Evolutionary conservation across 2,113 vertebrate species (phyloP).

Genomic region (Xenopus borealis): DNA sequence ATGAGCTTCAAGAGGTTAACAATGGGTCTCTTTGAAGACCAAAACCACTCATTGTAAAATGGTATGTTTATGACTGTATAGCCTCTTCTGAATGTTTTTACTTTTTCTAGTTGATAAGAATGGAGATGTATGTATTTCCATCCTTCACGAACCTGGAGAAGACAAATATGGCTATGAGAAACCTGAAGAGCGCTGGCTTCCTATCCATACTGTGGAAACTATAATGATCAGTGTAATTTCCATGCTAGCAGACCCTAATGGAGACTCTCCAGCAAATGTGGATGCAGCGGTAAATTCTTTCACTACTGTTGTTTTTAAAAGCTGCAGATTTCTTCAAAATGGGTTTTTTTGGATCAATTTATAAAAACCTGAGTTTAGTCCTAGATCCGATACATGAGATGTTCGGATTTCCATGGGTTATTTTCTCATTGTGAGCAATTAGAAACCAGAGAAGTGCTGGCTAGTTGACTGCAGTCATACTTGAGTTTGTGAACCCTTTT

Average conservation of each 20-base stretch:
- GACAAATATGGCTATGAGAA: conserved; percentile 99
- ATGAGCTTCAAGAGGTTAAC: too few relatives aligned
- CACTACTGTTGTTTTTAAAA: neutral
- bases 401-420: too few relatives aligned
- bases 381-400: too few relatives aligned
- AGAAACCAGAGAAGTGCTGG: too few relatives aligned
- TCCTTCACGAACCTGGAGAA: conserved; percentile 97
- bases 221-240: conserved; percentile 99
- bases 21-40: too few relatives aligned
- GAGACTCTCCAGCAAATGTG: conserved; percentile 96
- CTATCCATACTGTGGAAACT: conserved; percentile 98
- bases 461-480: too few relatives aligned
- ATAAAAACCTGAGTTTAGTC: too few relatives aligned
- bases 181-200: conserved; percentile 97
- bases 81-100: neutral
- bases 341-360: too few relatives aligned
- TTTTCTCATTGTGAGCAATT: too few relatives aligned
- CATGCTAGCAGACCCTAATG: conserved; percentile 98
- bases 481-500: too few relatives aligned
- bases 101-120: conserved; percentile 89
- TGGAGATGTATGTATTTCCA: conserved; percentile 98
- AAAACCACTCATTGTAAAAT: too few relatives aligned
- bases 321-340: neutral
- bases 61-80: too few relatives aligned
- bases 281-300: conserved; percentile 88